Conservation (phyloP, 2,797 vertebrate genomes). For the Natrix natrix region DNA sequence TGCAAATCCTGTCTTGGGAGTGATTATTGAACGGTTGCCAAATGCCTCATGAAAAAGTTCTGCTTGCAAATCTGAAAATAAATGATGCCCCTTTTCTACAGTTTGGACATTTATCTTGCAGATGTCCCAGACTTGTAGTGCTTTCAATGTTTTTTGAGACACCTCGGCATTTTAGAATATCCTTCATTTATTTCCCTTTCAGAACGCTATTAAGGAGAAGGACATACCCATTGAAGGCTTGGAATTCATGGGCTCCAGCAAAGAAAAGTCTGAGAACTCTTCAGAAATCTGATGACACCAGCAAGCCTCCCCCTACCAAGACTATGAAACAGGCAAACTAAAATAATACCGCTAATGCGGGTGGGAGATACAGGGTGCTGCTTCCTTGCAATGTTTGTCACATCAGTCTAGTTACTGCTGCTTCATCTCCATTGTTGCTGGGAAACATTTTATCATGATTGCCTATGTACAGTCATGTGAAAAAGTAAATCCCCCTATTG, state of each 20-base stretch:
- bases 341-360: neutral
- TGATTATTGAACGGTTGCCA: neutral
- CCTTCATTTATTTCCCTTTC: conserved; percentile 37
- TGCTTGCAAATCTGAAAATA: neutral
- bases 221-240: conserved; percentile 94
- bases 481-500: neutral
- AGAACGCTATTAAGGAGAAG: conserved; percentile 97
- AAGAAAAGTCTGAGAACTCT: conserved; percentile 86
- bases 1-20: neutral
- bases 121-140: neutral
- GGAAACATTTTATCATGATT: conserved; percentile 38
- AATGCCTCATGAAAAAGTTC: neutral
- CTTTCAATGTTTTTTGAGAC: accelerated
- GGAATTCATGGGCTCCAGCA: conserved; percentile 92
- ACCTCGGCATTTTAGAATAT: neutral
- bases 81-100: neutral
- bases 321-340: neutral
- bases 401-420: conserved; percentile 3
- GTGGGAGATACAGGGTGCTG: neutral
- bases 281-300: conserved; percentile 60
- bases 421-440: conserved; percentile 11
- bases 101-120: neutral
- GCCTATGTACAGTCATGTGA: neutral
- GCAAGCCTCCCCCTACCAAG: neutral
- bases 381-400: neutral